Evolutionary conservation across 2,113 vertebrate genomes (phyloP), one percentile per base, ranked within the genome.

Genomic region (Tapirus terrestris): DNA sequence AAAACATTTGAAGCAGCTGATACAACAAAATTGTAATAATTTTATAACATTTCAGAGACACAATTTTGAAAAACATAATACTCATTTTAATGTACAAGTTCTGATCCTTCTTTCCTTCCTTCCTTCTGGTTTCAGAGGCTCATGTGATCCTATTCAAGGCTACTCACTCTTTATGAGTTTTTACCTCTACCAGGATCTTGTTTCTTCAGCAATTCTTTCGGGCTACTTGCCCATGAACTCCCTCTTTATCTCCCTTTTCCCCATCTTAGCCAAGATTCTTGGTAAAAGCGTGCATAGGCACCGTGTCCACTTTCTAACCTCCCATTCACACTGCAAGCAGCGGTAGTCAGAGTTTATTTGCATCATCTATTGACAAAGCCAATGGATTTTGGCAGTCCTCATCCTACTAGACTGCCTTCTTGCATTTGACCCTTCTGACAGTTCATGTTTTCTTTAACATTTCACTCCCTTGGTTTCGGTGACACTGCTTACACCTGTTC

Each of bases 1-100:
- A 82, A 81, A 80, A 33, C 63, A 43, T 72, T 92, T 83, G 89
- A 82, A 75, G 39, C 33, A 95, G 92, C 25, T 51, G 48, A 89
- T 20, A 29, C 76, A 96, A 25, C 76, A 96, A 93, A 68, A 72
- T 36, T 70, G 1, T 70, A 86, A 68, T 83, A 53, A 81, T 67
- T 96, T 68, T 73, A 51, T 72, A 43, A 45, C 33, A 61, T 93
- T 91, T 89, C 56, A 63, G 92, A 77, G 29, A 60, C 14, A 60
- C 17, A 11, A 25, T 33, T 89, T 58, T 76, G 56, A 31, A 85
- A 95, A 91, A 79, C 25, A 43, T 21, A 67, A 36, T 91, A 23
- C 5, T 67, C 63, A 60, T 45, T 76, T 96, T 72, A 67, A 85
- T 20, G 14, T 23, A 18, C 33, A 61, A 8, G 8, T 48, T 91